Base-by-base conservation (phyloP, 1,140 invertebrate species). In the Plutomurus gul region DNA sequence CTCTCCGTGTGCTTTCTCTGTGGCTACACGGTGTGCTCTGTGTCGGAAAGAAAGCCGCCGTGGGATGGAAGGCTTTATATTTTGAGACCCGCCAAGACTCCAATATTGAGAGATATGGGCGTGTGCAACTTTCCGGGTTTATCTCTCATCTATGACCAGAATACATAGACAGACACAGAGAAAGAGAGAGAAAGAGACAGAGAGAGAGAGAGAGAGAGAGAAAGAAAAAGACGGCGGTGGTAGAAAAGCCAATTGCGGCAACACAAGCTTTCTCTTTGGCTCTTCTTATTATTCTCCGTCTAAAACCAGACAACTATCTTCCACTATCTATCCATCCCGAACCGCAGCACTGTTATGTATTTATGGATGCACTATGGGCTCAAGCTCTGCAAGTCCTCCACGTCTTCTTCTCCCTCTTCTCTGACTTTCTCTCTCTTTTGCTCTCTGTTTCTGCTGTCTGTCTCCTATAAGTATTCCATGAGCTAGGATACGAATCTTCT, bases 91-190 rank as follows among this genome's bases (percentile, higher is more conserved):
- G 56, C 56, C 27, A 65, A 65, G 56, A 36, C 56, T 65, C 56
- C 56, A 65, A 77, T 71, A 77, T 77, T 77, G 76, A 77, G 60
- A 77, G 56, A 77, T 71, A 77, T 77, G 76, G 76, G 70, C 40
- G 36, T 65, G 36, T 43, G 70, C 70, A 39, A 72, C 70, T 40
- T 43, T 43, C 36, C 40, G 36, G 70, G 36, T 72, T 72, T 72
- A 72, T 72, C 70, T 43, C 70, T 40, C 40, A 40, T 72, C 70
- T 72, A 72, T 72, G 70, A 72, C 70, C 30, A 27, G 70, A 72
- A 72, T 72, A 72, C 70, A 72, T 39, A 56, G 11, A n/a, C n/a
- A 65, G 56, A 65, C 27, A 65, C 25, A 25, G 16, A 4, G 3
- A 46, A n/a, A 46, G 43, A 47, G 13, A 47, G 43, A 47, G n/a